Conservation (phyloP, 1,140 invertebrate genomes). For the Drosophila asahinai region DNA sequence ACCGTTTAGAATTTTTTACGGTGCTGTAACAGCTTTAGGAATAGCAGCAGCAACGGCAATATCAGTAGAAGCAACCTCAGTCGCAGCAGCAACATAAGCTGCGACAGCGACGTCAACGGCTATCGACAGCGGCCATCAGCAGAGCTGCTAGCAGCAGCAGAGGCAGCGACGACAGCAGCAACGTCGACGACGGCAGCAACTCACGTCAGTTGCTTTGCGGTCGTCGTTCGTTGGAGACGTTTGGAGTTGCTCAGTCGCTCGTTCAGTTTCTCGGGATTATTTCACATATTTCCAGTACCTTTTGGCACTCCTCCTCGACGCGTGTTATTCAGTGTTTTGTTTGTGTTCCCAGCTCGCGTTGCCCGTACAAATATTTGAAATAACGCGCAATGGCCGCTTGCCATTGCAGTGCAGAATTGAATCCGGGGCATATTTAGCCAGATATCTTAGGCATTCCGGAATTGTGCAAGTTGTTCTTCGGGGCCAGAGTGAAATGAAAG, state of each 20-base stretch:
- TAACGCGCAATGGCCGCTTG: conserved; percentile 29
- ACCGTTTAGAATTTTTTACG: neutral
- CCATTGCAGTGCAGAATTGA: conserved; percentile 18
- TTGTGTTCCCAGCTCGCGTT: neutral
- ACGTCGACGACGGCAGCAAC: conserved; percentile 34
- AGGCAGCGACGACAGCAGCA: conserved; percentile 13
- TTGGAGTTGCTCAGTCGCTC: conserved; percentile 22
- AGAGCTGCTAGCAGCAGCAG: conserved; percentile 4
- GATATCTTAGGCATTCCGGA: conserved; percentile 9
- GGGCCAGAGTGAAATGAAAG: conserved; percentile 72
- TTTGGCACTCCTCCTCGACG: conserved; percentile 42
- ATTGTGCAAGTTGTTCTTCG: conserved; percentile 36
- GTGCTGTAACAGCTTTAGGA: conserved; percentile 13
- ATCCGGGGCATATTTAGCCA: conserved; percentile 17
- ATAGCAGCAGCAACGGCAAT: conserved; percentile 23
- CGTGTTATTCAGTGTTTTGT: conserved; percentile 37
- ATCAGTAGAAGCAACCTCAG: conserved; percentile 29
- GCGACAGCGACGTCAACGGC: conserved; percentile 24
- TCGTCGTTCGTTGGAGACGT: conserved; percentile 56
- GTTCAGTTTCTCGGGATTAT: neutral
- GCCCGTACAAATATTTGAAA: conserved; percentile 19
- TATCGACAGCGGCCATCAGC: conserved; percentile 41
- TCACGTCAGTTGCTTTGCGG: conserved; percentile 62
- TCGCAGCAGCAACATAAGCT: conserved; percentile 30
- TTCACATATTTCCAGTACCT: conserved; percentile 1